Conservation (phyloP, 2,113 vertebrate genomes). For the Pseudorasbora parva region DNA sequence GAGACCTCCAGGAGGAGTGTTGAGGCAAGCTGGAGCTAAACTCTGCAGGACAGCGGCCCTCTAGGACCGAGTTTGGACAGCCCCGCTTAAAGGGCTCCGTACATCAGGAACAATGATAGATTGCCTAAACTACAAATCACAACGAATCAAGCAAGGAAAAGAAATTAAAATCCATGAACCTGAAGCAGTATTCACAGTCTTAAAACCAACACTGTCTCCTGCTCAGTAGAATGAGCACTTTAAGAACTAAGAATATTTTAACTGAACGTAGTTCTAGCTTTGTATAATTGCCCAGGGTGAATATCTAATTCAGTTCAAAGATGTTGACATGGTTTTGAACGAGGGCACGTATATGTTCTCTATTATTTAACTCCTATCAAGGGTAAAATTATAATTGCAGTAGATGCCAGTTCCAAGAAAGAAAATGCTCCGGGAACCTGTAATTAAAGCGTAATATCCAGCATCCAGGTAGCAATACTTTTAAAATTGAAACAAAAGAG, state of each 20-base stretch:
- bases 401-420: not conserved
- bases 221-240: conserved; percentile 49
- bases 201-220: conserved; percentile 46
- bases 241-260: conserved; percentile 43
- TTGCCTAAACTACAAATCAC: too few relatives aligned
- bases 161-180: conserved; percentile 17
- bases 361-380: conserved; percentile 33
- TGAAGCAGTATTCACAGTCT: conserved; percentile 36
- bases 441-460: not conserved
- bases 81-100: too few relatives aligned
- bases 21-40: too few relatives aligned
- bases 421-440: not conserved
- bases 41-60: too few relatives aligned
- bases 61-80: too few relatives aligned
- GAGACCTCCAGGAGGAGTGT: too few relatives aligned
- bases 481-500: not conserved
- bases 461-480: not conserved
- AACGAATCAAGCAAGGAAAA: not conserved
- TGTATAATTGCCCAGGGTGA: conserved; percentile 8
- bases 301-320: conserved; percentile 39
- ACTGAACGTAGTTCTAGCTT: conserved; percentile 47
- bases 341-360: conserved; percentile 30
- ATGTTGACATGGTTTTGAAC: conserved; percentile 22
- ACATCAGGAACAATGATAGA: too few relatives aligned
- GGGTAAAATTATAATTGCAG: conserved; percentile 26